These are phyloP conservation scores for Myrmecobius fasciatus DNA, from an alignment of 2,113 vertebrate species.

Conservation along the genomic window DNA sequence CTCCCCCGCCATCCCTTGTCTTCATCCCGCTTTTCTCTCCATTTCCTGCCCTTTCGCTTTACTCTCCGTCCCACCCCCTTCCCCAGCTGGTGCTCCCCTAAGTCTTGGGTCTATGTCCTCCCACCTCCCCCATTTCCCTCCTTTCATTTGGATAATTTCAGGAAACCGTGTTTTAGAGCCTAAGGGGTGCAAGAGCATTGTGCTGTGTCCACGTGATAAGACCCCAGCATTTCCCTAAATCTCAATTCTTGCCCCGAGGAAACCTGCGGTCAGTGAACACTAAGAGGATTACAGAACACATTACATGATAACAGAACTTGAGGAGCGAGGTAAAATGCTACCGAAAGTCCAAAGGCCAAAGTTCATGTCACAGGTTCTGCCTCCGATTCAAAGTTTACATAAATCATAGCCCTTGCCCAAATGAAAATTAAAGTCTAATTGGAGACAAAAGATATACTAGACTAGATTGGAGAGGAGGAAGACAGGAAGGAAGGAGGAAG, in stretches of 20 bases:
- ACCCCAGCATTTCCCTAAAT: neutral
- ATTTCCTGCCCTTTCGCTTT: neutral
- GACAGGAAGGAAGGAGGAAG: too few relatives aligned
- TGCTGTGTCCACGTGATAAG: neutral
- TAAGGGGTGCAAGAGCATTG: neutral
- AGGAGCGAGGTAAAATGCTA: neutral
- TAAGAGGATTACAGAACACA: neutral
- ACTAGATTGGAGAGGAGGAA: neutral
- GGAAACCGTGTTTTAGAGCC: neutral
- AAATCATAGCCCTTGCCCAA: neutral
- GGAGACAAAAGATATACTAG: neutral
- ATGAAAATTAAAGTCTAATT: neutral
- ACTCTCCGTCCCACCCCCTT: neutral
- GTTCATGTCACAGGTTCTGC: neutral
- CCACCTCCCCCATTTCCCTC: too few relatives aligned
- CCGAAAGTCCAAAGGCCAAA: neutral
- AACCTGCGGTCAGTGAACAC: neutral
- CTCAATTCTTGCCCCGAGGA: rapidly evolving
- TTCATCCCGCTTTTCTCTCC: neutral
- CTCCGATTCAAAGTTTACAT: neutral
- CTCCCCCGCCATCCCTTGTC: neutral
- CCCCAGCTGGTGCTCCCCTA: neutral
- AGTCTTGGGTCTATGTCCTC: neutral
- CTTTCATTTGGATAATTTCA: neutral
- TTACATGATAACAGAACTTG: too few relatives aligned